phyloP scores from a whole-genome alignment of 2,888 invertebrate species.

The Agrotis puta region DNA sequence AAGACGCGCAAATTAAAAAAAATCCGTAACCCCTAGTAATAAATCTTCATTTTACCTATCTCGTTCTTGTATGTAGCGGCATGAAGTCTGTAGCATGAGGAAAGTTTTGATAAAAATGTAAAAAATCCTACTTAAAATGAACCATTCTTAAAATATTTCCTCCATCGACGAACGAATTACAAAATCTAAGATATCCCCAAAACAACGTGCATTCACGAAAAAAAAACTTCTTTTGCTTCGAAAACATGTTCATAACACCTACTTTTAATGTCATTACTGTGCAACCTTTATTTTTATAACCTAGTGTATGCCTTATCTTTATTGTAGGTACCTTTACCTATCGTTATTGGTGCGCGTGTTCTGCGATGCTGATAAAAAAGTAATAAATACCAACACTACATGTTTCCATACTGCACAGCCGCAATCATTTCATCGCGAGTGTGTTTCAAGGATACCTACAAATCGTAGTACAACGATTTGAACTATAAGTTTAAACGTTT shows the following conservation, averaged over 20 bases:
- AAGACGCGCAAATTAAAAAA: too few relatives aligned
- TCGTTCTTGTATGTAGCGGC: not conserved
- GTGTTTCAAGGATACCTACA: conserved; percentile 57
- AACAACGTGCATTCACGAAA: not conserved
- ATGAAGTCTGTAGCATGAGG: not conserved
- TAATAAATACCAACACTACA: conserved; percentile 63
- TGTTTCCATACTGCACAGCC: conserved; percentile 45
- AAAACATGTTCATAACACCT: conserved; percentile 15
- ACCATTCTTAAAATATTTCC: too few relatives aligned
- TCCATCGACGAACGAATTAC: not conserved
- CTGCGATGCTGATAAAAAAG: conserved; percentile 67
- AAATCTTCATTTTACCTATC: not conserved
- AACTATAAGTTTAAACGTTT: conserved; percentile 38
- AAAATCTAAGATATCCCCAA: not conserved
- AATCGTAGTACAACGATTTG: conserved; percentile 51
- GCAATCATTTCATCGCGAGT: conserved; percentile 47
- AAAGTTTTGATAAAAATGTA: not conserved
- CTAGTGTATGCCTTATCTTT: conserved; percentile 68
- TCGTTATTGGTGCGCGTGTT: conserved; percentile 68
- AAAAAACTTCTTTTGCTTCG: not conserved
- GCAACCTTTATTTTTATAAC: conserved; percentile 64
- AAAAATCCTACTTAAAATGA: not conserved
- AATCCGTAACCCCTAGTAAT: not conserved
- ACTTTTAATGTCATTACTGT: conserved; percentile 46
- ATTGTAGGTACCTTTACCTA: conserved; percentile 34